Evolutionary conservation across 2,113 vertebrate genomes (phyloP), one percentile per base, ranked within the genome.

Genomic region (Semnornis frantzii): DNA sequence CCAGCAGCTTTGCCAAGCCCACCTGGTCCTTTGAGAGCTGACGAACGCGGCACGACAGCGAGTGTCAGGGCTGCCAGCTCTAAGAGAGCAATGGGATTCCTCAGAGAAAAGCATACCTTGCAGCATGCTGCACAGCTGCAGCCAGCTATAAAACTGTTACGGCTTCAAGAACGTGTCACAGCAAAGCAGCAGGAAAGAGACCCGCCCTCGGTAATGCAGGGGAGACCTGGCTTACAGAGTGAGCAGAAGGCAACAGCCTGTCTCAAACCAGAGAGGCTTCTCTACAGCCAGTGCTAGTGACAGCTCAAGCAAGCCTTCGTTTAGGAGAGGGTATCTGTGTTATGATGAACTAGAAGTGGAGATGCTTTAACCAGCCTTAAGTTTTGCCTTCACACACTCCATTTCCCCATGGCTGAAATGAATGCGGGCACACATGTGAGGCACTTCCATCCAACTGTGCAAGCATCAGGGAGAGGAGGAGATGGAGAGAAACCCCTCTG

Each of bases 271-370:
- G 64, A 85, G 77, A 88, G 46, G 57, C 82, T 77, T 75, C 66
- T 80, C 78, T 48, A 81, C 92, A 95, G 71, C 57, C 73, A 27
- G 2, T n/a, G 55, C 65, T 93, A 90, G 78, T 87, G 92, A 89
- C 88, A 96, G 62, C 76, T 72, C 87, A 91, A 60, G n/a, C 39
- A 68, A 84, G n/a, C 30, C 75, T 85, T 46, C 89, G 81, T 76
- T 91, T 95, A 94, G 87, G 75, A 81, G 24, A 52, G 24, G 59
- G 75, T 87, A 95, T 93, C 91, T 87, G 87, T 31, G 68, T 90
- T 95, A 90, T 74, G 93, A 95, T 91, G 86, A 90, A 77, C 70
- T 60, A 57, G 55, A 78, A 85, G 82, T 65, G 42, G 71, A 86
- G 91, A 85, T 83, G 69, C 48, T 74, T 86, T 82, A 95, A 85